These are phyloP conservation scores for Dermatemys mawii DNA, from an alignment of 2,113 vertebrate genomes.

Conservation along the genomic window DNA sequence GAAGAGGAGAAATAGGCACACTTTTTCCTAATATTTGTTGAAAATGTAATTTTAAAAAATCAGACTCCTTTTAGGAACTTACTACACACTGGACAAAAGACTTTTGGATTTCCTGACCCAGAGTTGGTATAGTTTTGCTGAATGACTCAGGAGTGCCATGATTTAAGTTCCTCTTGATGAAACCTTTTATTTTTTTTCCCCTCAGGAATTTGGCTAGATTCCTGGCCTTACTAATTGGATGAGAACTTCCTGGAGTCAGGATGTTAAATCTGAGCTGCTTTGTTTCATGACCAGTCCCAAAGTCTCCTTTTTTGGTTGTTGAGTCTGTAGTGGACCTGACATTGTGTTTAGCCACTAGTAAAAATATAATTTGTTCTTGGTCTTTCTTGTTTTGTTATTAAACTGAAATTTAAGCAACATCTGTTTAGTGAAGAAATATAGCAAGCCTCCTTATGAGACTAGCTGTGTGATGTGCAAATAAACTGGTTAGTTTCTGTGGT, in stretches of 20 bases:
- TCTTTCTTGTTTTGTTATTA: not conserved
- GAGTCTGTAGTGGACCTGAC: not conserved
- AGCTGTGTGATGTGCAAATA: not conserved
- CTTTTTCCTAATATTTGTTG: not conserved
- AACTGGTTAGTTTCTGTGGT: too few species aligned
- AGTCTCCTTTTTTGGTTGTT: constrained; percentile 62
- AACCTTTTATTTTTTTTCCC: constrained; percentile 56
- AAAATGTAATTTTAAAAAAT: not conserved
- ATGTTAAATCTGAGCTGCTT: constrained; percentile 60
- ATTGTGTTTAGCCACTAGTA: constrained; percentile 19
- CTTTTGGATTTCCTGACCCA: constrained; percentile 35
- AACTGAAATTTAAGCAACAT: not conserved
- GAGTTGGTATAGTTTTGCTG: constrained; percentile 45
- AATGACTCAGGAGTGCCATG: constrained; percentile 63
- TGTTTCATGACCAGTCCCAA: constrained; percentile 51
- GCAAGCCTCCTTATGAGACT: not conserved
- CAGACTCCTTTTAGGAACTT: not conserved
- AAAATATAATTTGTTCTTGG: not conserved
- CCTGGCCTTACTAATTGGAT: constrained; percentile 66
- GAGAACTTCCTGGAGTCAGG: constrained; percentile 68
- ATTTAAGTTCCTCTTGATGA: constrained; percentile 59
- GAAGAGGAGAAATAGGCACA: not conserved
- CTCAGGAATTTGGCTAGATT: constrained; percentile 59
- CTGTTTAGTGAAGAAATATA: not conserved
- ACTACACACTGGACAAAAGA: constrained; percentile 15